Evolutionary conservation across 2,797 vertebrate species (phyloP).

Genomic region (Sebastes cheni): DNA sequence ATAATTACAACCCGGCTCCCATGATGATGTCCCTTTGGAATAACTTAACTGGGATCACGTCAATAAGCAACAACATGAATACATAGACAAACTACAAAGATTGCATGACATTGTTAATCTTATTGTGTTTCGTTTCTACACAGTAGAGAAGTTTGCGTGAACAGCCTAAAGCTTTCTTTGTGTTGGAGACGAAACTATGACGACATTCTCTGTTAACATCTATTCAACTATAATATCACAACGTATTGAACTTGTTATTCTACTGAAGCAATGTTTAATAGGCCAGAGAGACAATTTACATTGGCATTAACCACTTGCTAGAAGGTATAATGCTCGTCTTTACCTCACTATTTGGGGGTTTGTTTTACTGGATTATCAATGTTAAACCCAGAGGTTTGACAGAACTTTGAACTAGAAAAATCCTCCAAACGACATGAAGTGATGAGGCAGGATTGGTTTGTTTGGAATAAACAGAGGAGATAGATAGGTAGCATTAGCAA

Average conservation of each 20-base stretch:
- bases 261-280: not conserved
- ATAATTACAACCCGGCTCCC: slow-evolving; percentile 33
- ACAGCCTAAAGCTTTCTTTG: slow-evolving; percentile 25
- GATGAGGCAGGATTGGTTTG: not conserved
- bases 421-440: not conserved
- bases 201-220: not conserved
- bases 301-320: not conserved
- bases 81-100: not conserved
- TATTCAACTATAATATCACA: not conserved
- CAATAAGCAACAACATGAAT: slow-evolving; percentile 1
- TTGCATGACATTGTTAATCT: slow-evolving; percentile 21
- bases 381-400: not conserved
- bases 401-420: not conserved
- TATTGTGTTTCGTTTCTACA: not conserved
- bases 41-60: slow-evolving; percentile 5
- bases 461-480: not conserved
- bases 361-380: not conserved
- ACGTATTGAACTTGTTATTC: not conserved
- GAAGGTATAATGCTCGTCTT: not conserved
- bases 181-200: slow-evolving; percentile 17
- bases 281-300: not conserved
- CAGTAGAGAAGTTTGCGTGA: not conserved
- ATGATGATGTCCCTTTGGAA: slow-evolving; percentile 20
- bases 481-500: too few species aligned
- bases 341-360: not conserved